phyloP scores from a whole-genome alignment of 2,888 invertebrate genomes.

The Xiphydria camelus region DNA sequence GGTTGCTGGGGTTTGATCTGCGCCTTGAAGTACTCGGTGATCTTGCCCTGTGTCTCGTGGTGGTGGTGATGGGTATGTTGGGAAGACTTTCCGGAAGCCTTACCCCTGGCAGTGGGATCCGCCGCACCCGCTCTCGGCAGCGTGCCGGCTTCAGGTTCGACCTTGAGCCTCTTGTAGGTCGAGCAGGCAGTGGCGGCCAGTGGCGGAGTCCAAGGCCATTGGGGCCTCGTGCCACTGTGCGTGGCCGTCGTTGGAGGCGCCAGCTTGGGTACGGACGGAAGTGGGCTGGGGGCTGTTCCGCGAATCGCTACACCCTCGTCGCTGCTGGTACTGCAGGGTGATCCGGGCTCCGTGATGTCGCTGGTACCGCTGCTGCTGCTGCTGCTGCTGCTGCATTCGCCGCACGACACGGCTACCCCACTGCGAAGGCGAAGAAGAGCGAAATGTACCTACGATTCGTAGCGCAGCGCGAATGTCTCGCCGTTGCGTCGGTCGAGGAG shows the following conservation, averaged over 20 bases:
- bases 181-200: constrained; percentile 52
- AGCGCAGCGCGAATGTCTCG: too few species aligned
- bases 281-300: constrained; percentile 44
- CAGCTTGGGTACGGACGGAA: constrained; percentile 47
- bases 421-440: too few species aligned
- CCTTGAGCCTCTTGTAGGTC: constrained; percentile 51
- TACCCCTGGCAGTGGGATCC: constrained; percentile 42
- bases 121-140: constrained; percentile 47
- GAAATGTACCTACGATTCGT: too few species aligned
- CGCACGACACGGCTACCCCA: constrained; percentile 79
- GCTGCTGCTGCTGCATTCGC: constrained; percentile 65
- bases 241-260: constrained; percentile 42
- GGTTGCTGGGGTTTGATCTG: constrained; percentile 72
- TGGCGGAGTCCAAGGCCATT: constrained; percentile 56
- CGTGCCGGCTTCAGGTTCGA: constrained; percentile 52
- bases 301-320: constrained; percentile 60
- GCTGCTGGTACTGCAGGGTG: constrained; percentile 75
- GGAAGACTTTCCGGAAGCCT: constrained; percentile 28
- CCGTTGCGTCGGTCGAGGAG: not conserved
- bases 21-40: constrained; percentile 83
- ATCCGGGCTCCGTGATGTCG: constrained; percentile 85
- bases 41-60: constrained; percentile 70
- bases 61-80: constrained; percentile 37
- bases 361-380: constrained; percentile 64
- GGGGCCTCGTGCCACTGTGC: constrained; percentile 50